Evolutionary conservation across 2,888 invertebrate genomes (phyloP), one percentile per base, ranked within the genome.

Genomic region (Glomeris marginata): DNA sequence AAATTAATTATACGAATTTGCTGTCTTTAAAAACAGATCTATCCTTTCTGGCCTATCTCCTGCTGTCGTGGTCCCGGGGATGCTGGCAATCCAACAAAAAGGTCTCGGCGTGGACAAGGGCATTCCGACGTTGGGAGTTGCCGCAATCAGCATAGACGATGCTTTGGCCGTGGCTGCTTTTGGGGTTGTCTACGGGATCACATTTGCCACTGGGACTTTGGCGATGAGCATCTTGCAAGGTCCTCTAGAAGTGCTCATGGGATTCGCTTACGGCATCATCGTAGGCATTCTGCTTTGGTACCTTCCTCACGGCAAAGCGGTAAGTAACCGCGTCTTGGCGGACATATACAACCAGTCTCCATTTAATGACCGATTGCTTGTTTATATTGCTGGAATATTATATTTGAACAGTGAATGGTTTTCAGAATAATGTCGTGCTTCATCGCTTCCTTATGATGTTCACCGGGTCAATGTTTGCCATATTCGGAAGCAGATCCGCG

Each of bases 21-120:
- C 18, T 3, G 16, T 5, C 8, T 38, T 15, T 38, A 38, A 28
- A 28, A 28, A 28, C 55, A 77, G 77, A 10, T 77, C 84, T 35
- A 78, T 88, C 52, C 71, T 91, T 52, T 87, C 90, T 0, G 94
- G 94, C 0, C 94, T 97, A 1, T 90, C 92, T 0, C 94, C 95
- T 0, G 95, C 95, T 3, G 94, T 97, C n/a, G 84, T 95, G 8
- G 94, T 97, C 16, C 92, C 95, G 0, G 86, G 88, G 58, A 75
- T 95, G 54, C 81, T 94, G 65, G 75, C 83, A 35, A 72, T 95
- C 16, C 77, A 91, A 13, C 77, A 77, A 51, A 83, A 83, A 64
- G 87, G 87, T 3, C 90, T 88, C 63, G 95, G 95, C 1, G 82
- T 88, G 1, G 84, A 84, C 40, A 90, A 92, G 72, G 95, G 95